Evolutionary conservation across 2,797 vertebrate genomes (phyloP).

Genomic region (Lepus townsendii): DNA sequence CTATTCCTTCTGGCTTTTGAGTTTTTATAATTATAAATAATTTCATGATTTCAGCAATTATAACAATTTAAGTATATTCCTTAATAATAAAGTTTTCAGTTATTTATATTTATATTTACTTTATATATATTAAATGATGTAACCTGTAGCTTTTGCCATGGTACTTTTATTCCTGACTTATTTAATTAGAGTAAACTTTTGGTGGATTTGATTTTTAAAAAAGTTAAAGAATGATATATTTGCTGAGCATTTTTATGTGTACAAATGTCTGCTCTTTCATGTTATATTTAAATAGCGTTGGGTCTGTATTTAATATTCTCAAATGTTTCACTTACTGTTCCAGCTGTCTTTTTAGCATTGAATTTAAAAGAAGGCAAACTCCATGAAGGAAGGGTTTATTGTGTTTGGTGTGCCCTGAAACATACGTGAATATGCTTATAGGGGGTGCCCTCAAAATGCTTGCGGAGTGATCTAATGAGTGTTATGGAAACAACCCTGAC

Average conservation of each 20-base stretch:
- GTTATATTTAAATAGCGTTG: background rate
- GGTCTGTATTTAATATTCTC: conserved; percentile 8
- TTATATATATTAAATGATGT: background rate
- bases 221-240: background rate
- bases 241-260: background rate
- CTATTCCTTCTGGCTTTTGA: background rate
- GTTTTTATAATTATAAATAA: background rate
- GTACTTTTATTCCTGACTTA: background rate
- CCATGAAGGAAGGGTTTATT: background rate
- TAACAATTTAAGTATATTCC: background rate
- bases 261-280: background rate
- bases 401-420: background rate
- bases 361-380: conserved; percentile 36
- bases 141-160: background rate
- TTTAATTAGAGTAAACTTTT: background rate
- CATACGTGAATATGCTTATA: background rate
- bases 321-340: background rate
- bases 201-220: background rate
- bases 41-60: background rate
- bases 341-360: background rate
- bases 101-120: background rate
- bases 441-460: background rate
- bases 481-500: background rate
- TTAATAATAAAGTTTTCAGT: background rate
- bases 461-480: background rate